Base-by-base conservation (phyloP, 1,140 invertebrate species). In the Drosophila varians region DNA sequence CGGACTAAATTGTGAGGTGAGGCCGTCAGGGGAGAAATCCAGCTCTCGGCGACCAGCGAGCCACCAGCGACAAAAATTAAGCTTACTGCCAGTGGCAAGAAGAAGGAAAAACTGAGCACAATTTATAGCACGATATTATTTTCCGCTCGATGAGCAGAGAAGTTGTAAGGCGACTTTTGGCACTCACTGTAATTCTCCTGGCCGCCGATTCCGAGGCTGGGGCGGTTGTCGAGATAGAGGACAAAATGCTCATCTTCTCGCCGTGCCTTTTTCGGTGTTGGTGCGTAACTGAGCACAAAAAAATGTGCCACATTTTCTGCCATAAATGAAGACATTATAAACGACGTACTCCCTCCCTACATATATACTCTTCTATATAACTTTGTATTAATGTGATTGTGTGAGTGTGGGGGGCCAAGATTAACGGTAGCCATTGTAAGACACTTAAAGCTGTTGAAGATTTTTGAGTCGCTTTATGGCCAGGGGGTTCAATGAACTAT, bases 61-160 rank as follows among this genome's bases (percentile, higher is more conserved):
- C 28, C 4, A 42, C 45, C 14, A 55, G 25, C 42, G 12, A 42
- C 46, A 53, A 53, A 66, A 68, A 68, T 68, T 68, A 68, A 68
- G 62, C 60, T 53, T 2, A 26, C 11, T n/a, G n/a, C n/a, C n/a
- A n/a, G 26, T 9, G 26, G 26, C 26, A 28, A 16, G 38, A 8
- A 36, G 36, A 18, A 18, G 48, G 45, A 77, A 87, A 87, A 82
- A 84, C 66, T 71, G 77, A 76, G 72, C 73, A 48, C 87, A 87
- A 87, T 87, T 87, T 87, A 87, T 87, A 87, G 82, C 82, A 77
- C 76, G 83, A 87, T 87, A 87, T 87, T 87, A 87, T 87, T 87
- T 87, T 87, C 82, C 83, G 82, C 82, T 87, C 78, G 82, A 77
- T 87, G 82, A 87, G 82, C 82, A 87, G 74, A 77, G 77, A 87